Percentiles rank a stretch among this genome's conserved stretches.
Conservation (phyloP, 2,888 invertebrate species). For the Diarsia mendica region DNA sequence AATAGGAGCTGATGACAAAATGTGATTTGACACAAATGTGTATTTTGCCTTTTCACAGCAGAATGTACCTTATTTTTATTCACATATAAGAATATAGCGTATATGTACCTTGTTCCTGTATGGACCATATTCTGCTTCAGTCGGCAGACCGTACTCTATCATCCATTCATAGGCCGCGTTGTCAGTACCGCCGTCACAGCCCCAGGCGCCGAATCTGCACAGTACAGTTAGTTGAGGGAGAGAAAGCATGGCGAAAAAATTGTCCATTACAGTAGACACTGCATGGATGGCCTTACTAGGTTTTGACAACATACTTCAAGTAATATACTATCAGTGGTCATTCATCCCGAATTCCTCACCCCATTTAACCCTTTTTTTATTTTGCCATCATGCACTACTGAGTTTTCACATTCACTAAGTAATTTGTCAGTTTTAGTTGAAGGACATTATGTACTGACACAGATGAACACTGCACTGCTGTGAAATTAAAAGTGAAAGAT, state of each 20-base stretch:
- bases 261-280: not conserved
- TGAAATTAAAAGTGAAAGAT: not conserved
- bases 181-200: slow-evolving; percentile 97
- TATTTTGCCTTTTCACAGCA: too few relatives aligned
- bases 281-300: not conserved
- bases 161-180: slow-evolving; percentile 97
- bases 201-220: slow-evolving; percentile 93
- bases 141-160: slow-evolving; percentile 94
- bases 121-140: slow-evolving; percentile 96
- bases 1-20: too few relatives aligned
- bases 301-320: not conserved
- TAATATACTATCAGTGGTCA: not conserved
- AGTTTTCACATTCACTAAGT: not conserved
- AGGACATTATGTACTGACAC: not conserved
- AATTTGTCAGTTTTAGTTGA: not conserved
- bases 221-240: not conserved
- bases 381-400: not conserved
- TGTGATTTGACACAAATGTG: too few relatives aligned
- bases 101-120: slow-evolving; percentile 93
- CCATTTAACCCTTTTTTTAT: not conserved
- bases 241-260: not conserved
- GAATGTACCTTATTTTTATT: too few relatives aligned
- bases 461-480: not conserved
- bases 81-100: too few relatives aligned
- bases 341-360: not conserved